Evolutionary conservation across 2,113 vertebrate genomes (phyloP).

Genomic region (Micronisus gabar): DNA sequence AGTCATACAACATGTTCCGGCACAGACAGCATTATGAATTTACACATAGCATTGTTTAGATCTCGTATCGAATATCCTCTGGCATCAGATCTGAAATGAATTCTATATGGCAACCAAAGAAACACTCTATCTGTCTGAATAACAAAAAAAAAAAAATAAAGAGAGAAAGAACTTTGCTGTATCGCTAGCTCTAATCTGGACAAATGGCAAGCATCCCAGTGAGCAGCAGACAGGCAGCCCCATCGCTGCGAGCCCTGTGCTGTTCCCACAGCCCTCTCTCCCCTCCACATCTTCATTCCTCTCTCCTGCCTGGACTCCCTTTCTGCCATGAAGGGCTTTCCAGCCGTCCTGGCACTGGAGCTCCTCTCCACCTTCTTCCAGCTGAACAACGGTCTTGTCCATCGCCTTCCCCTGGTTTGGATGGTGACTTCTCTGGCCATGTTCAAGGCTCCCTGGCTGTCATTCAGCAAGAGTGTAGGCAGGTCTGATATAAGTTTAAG

Average conservation of each 20-base stretch:
- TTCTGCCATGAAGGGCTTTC: not conserved
- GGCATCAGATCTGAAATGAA: constrained; percentile 62
- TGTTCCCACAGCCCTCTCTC: not conserved
- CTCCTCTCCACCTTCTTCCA: not conserved
- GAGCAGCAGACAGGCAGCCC: not conserved
- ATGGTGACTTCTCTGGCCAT: not conserved
- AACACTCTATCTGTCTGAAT: not conserved
- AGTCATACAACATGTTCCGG: constrained; percentile 12
- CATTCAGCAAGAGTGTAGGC: not conserved
- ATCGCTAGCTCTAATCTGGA: constrained; percentile 50
- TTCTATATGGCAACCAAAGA: constrained; percentile 41
- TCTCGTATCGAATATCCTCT: constrained; percentile 62
- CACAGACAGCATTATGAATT: constrained; percentile 1
- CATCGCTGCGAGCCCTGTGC: not conserved
- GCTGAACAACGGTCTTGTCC: not conserved
- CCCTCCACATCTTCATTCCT: not conserved
- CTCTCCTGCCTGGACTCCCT: not conserved
- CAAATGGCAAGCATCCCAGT: not conserved
- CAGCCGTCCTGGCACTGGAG: not conserved
- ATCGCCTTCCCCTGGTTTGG: not conserved
- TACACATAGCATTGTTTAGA: not conserved
- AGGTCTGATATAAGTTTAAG: not conserved
- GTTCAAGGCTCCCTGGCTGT: not conserved
- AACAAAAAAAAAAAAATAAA: not conserved
- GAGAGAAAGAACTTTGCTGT: not conserved